Evolutionary conservation across 2,113 vertebrate genomes (phyloP).

Genomic region (Madoqua kirkii): DNA sequence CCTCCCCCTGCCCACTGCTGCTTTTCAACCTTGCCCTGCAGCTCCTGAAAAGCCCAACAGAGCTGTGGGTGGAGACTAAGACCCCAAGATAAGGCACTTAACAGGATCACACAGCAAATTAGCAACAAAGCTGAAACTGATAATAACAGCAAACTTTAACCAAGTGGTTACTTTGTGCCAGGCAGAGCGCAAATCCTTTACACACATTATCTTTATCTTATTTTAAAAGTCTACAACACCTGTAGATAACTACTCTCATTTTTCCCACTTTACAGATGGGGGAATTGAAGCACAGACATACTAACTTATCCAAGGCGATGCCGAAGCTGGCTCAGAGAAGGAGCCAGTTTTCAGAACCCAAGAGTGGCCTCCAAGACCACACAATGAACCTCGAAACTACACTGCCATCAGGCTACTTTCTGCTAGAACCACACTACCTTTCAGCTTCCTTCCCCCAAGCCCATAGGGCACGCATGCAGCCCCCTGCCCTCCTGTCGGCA

Average conservation of each 20-base stretch:
- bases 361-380: background rate
- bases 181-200: background rate
- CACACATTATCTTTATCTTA: background rate
- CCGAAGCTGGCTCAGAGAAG: background rate
- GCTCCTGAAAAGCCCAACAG: background rate
- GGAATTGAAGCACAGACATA: background rate
- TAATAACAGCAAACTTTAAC: background rate
- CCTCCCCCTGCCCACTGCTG: background rate
- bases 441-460: background rate
- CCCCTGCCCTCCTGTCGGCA: background rate
- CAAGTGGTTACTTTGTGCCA: background rate
- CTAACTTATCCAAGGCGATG: background rate
- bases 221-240: background rate
- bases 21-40: background rate
- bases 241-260: background rate
- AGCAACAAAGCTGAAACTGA: background rate
- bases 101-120: background rate
- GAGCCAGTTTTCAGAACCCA: background rate
- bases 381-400: fast-evolving
- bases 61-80: background rate
- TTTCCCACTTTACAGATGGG: background rate
- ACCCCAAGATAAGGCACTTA: background rate
- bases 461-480: background rate
- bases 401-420: background rate
- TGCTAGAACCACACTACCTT: background rate